phyloP scores from a whole-genome alignment of 2,888 invertebrate species.

The Amaurobius ferox region DNA sequence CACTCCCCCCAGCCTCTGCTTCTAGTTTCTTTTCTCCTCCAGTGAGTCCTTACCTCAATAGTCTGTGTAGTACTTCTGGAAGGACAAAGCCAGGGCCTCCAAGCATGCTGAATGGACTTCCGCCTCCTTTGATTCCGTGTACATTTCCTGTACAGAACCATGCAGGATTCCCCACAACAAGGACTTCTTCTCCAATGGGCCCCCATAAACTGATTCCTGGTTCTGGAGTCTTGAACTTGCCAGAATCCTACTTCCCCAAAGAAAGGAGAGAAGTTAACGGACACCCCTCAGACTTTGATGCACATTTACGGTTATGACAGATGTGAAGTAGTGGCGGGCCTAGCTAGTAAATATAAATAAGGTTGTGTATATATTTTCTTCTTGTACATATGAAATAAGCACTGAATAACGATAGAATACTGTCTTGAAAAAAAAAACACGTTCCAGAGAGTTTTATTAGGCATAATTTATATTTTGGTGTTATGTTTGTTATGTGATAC shows the following conservation, averaged over 20 bases:
- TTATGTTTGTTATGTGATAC: constrained; percentile 72
- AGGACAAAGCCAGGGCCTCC: constrained; percentile 49
- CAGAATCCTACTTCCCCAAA: constrained; percentile 57
- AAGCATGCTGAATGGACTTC: constrained; percentile 60
- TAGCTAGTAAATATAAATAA: constrained; percentile 45
- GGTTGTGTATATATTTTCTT: constrained; percentile 65
- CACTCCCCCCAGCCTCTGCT: constrained; percentile 54
- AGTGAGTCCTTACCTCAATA: constrained; percentile 56
- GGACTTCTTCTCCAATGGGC: constrained; percentile 54
- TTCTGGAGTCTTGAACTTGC: constrained; percentile 30
- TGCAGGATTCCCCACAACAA: constrained; percentile 23
- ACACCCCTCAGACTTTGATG: constrained; percentile 64
- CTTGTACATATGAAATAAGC: constrained; percentile 68
- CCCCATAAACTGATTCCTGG: constrained; percentile 60
- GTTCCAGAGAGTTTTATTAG: constrained; percentile 71
- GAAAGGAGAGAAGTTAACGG: constrained; percentile 69
- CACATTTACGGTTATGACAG: constrained; percentile 69
- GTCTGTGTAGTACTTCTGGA: constrained; percentile 27
- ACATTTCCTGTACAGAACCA: constrained; percentile 64
- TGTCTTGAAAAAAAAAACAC: constrained; percentile 50
- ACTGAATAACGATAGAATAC: constrained; percentile 52
- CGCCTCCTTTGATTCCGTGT: constrained; percentile 68
- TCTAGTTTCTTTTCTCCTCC: constrained; percentile 70
- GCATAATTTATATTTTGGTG: constrained; percentile 73
- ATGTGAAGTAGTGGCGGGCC: constrained; percentile 34